A percentile compares a stretch with the other conserved stretches of the same genome.
Conservation (phyloP, 92 coral and sea anemone genomes). For the Nematostella vectensis region DNA sequence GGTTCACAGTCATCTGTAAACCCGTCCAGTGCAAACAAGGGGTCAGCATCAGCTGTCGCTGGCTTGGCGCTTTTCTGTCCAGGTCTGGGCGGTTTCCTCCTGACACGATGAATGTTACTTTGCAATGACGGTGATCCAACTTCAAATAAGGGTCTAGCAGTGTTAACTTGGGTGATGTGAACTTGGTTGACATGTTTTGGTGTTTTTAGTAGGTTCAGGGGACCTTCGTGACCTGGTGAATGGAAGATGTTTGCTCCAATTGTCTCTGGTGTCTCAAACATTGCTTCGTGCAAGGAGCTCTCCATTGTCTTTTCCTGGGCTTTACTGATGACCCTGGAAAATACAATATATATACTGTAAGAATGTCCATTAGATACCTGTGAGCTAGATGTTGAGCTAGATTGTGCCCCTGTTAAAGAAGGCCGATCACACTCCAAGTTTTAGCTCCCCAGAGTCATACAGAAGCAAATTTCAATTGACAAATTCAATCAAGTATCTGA, state of each 20-base stretch:
- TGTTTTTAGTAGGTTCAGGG: background rate
- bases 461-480: too few relatives aligned
- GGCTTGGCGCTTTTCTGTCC: constrained; percentile 40
- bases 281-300: constrained; percentile 61
- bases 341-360: too few relatives aligned
- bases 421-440: too few relatives aligned
- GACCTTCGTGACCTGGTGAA: background rate
- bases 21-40: constrained; percentile 76
- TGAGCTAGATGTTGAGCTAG: too few relatives aligned
- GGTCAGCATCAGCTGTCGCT: constrained; percentile 63
- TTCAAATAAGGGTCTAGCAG: constrained; percentile 10
- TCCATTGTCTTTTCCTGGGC: constrained; percentile 51
- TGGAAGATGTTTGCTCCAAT: background rate
- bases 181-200: constrained; percentile 27
- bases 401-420: too few relatives aligned
- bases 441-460: too few relatives aligned
- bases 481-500: too few relatives aligned
- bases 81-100: constrained; percentile 11
- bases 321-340: constrained; percentile 24
- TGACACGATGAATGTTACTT: background rate
- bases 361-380: too few relatives aligned
- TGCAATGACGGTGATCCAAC: constrained; percentile 10
- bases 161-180: constrained; percentile 39
- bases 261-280: constrained; percentile 39
- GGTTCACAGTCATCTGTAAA: constrained; percentile 85